These are phyloP conservation scores for Lampropteryx suffumata DNA, from an alignment of 2,888 invertebrate genomes.

Conservation along the genomic window DNA sequence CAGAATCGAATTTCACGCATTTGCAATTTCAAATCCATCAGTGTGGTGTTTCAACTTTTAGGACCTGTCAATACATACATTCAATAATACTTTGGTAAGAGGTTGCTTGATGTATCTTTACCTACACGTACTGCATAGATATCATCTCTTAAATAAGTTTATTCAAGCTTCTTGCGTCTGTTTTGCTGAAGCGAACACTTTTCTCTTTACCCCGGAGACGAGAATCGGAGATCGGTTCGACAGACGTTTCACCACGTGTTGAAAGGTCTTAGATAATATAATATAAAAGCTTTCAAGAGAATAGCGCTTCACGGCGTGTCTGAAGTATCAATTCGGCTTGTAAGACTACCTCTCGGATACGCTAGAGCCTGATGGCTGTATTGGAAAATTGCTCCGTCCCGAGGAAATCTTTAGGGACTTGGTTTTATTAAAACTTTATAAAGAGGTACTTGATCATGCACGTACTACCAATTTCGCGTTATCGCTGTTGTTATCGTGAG, in stretches of 20 bases:
- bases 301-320: conserved; percentile 74
- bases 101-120: too few relatives aligned
- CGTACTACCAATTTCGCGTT: conserved; percentile 40
- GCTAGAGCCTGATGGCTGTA: conserved; percentile 70
- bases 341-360: conserved; percentile 73
- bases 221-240: conserved; percentile 70
- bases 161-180: conserved; percentile 49
- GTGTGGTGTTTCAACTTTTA: conserved; percentile 2
- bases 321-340: conserved; percentile 81
- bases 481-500: conserved; percentile 44
- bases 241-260: conserved; percentile 77
- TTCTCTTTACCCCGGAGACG: conserved; percentile 58
- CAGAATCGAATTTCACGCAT: conserved; percentile 9
- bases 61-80: conserved; percentile 19
- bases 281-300: conserved; percentile 82
- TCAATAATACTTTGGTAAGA: conserved; percentile 22
- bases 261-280: conserved; percentile 80
- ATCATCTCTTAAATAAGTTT: conserved; percentile 51
- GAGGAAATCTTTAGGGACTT: conserved; percentile 59
- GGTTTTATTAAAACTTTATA: conserved; percentile 71
- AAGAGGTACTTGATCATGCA: conserved; percentile 49
- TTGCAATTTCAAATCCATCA: conserved; percentile 9
- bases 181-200: conserved; percentile 48
- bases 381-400: conserved; percentile 72
- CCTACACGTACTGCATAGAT: conserved; percentile 42